Conservation (phyloP, 2,888 invertebrate genomes). For the Meloe dianella region DNA sequence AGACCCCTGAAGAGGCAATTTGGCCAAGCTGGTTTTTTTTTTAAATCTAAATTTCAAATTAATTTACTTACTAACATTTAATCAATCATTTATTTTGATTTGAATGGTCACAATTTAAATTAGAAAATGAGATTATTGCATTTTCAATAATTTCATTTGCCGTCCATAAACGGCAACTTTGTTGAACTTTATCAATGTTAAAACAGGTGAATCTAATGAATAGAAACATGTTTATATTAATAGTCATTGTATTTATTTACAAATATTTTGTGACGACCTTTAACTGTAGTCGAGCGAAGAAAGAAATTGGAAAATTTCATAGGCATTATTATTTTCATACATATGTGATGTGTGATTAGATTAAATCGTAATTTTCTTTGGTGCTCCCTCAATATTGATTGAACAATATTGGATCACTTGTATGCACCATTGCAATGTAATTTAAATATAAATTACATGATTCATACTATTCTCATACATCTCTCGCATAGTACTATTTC, state of each 20-base stretch:
- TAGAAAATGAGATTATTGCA: neutral
- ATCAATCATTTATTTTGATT: neutral
- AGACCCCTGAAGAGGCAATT: slow-evolving; percentile 13
- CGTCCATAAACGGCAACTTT: too few species aligned
- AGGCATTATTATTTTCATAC: too few species aligned
- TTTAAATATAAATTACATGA: slow-evolving; percentile 22
- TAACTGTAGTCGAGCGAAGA: too few species aligned
- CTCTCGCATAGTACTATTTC: neutral
- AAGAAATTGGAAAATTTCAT: neutral
- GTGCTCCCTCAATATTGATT: neutral
- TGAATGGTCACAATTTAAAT: too few species aligned
- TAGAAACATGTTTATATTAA: neutral
- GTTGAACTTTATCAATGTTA: neutral
- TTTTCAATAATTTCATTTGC: too few species aligned
- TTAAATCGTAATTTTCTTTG: neutral
- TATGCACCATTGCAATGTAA: slow-evolving; percentile 1
- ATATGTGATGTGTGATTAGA: neutral
- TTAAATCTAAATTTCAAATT: too few species aligned
- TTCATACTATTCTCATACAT: slow-evolving; percentile 5
- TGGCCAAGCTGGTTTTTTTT: too few species aligned
- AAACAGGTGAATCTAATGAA: neutral
- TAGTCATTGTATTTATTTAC: neutral
- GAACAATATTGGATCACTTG: neutral
- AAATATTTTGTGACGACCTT: neutral
- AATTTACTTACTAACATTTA: too few species aligned